Percentiles rank a stretch among this genome's conserved stretches.
These are phyloP conservation scores for Phrynocephalus forsythii DNA, from an alignment of 2,797 vertebrate genomes.

Conservation along the genomic window DNA sequence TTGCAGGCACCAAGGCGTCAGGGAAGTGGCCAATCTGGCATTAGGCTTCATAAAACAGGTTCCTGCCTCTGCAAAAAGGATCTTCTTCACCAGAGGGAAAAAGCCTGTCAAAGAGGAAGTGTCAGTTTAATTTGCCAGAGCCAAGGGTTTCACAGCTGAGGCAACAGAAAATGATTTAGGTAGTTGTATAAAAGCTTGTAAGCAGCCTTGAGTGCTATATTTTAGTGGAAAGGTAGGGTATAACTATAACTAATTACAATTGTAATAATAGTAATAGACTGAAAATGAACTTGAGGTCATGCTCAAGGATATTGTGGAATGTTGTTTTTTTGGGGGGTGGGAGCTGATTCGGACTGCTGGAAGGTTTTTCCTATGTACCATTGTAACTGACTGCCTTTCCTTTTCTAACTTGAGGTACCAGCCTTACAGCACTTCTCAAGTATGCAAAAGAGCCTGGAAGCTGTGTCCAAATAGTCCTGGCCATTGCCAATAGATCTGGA, in stretches of 20 bases:
- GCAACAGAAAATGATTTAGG: background rate
- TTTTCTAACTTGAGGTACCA: conserved; percentile 79
- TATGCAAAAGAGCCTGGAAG: conserved; percentile 81
- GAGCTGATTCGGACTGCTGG: too few species aligned
- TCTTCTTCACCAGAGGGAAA: background rate
- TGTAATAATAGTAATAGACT: too few species aligned
- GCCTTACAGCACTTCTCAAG: conserved; percentile 86
- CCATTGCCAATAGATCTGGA: conserved; percentile 87
- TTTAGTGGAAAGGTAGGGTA: too few species aligned
- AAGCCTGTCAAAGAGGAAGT: background rate
- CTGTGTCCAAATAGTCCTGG: conserved; percentile 83
- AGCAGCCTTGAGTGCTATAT: too few species aligned
- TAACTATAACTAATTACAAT: too few species aligned
- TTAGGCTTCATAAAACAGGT: background rate
- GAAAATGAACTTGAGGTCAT: background rate
- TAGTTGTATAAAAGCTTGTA: too few species aligned
- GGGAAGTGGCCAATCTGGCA: background rate
- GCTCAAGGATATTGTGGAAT: background rate
- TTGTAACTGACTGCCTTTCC: background rate
- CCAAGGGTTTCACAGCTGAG: background rate
- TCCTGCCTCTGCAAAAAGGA: background rate
- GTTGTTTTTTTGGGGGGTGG: background rate
- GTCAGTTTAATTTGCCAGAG: background rate
- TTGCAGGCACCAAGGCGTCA: background rate
- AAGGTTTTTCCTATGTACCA: background rate